Evolutionary conservation across 2,888 invertebrate genomes (phyloP).

Genomic region (Netelia fuscicornis): DNA sequence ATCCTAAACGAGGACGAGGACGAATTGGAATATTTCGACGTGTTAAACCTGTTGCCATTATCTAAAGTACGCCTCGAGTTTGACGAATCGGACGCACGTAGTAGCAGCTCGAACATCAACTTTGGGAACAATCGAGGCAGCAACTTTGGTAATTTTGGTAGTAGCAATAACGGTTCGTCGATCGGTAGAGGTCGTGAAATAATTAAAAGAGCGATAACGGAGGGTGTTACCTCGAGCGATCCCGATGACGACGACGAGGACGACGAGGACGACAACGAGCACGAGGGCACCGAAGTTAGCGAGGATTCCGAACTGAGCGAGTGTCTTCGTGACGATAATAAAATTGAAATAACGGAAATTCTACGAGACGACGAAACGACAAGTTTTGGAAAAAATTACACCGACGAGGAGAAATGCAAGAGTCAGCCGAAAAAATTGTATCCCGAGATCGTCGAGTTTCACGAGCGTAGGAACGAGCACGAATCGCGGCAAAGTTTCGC

Average conservation of each 20-base stretch:
- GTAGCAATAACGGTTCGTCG: constrained; percentile 40
- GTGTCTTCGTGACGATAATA: constrained; percentile 4
- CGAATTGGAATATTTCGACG: constrained; percentile 83
- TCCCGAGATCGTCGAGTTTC: constrained; percentile 62
- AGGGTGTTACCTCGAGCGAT: constrained; percentile 51
- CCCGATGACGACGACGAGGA: constrained; percentile 55
- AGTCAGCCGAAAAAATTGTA: constrained; percentile 59
- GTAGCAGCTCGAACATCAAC: constrained; percentile 43
- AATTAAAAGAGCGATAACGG: constrained; percentile 37
- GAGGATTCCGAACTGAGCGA: constrained; percentile 59
- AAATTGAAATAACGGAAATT: constrained; percentile 27
- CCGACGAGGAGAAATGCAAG: constrained; percentile 77
- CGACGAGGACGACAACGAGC: constrained; percentile 30
- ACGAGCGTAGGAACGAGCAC: constrained; percentile 48
- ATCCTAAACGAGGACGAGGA: constrained; percentile 82
- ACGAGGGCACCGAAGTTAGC: constrained; percentile 26
- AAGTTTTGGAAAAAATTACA: constrained; percentile 62
- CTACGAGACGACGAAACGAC: constrained; percentile 26
- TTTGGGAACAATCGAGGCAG: constrained; percentile 2
- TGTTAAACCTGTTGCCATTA: constrained; percentile 81
- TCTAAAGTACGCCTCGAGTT: constrained; percentile 82
- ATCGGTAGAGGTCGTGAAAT: constrained; percentile 40
- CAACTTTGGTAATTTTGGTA: constrained; percentile 35
- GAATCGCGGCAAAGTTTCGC: constrained; percentile 49
- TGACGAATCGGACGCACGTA: constrained; percentile 75